Percentiles rank a stretch among this genome's conserved stretches.
These are phyloP conservation scores for Crematogaster levior DNA, from an alignment of 2,888 invertebrate species.

Conservation along the genomic window DNA sequence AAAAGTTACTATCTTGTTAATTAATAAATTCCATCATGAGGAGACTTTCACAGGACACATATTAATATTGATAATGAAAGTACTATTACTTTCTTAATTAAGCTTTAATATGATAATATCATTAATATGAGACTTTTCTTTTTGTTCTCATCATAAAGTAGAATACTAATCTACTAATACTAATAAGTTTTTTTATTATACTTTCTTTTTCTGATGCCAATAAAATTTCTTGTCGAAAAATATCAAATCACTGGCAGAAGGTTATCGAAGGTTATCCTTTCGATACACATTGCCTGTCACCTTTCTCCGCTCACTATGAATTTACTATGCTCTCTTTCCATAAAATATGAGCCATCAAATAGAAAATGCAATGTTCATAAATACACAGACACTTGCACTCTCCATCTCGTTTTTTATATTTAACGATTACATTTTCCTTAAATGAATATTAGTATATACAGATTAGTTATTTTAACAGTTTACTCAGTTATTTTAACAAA, in stretches of 20 bases:
- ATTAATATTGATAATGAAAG: slow-evolving; percentile 21
- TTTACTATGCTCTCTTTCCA: slow-evolving; percentile 13
- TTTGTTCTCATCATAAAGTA: background rate
- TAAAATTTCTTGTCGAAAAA: slow-evolving; percentile 39
- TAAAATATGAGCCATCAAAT: background rate
- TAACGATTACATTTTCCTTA: background rate
- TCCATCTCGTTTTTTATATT: background rate
- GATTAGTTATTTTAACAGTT: too few relatives aligned
- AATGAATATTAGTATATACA: slow-evolving; percentile 6
- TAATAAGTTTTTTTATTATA: background rate
- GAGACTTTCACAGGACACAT: slow-evolving; percentile 8
- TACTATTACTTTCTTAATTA: slow-evolving; percentile 9
- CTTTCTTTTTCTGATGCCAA: slow-evolving; percentile 29
- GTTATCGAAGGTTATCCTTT: slow-evolving; percentile 49
- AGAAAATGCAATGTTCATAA: slow-evolving; percentile 9
- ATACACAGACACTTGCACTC: background rate
- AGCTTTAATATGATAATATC: background rate
- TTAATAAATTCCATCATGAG: background rate
- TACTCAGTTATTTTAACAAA: background rate
- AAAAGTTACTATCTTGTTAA: slow-evolving; percentile 1
- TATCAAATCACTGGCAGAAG: slow-evolving; percentile 17
- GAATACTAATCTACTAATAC: background rate
- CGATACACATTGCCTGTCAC: slow-evolving; percentile 42
- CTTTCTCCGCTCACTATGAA: slow-evolving; percentile 55
- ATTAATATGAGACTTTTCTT: slow-evolving; percentile 11